phyloP scores from a whole-genome alignment of 2,888 invertebrate genomes.

The Frankliniella fusca region DNA sequence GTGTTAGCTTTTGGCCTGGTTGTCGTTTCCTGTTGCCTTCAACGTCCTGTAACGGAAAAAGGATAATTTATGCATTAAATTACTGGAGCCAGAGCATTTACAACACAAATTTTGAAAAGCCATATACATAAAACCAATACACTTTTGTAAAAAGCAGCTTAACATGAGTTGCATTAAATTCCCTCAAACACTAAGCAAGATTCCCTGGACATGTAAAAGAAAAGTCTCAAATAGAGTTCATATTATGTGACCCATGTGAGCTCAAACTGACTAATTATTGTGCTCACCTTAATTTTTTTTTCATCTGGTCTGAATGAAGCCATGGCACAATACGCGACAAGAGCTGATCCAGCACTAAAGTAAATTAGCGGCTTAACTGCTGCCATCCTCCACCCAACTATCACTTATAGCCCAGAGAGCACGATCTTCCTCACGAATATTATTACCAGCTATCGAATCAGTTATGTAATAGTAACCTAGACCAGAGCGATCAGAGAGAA shows the following conservation, averaged over 20 bases:
- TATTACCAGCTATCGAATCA: conserved; percentile 55
- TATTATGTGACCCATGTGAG: too few species aligned
- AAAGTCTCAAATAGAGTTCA: too few species aligned
- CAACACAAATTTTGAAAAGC: conserved; percentile 43
- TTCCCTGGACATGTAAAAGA: too few species aligned
- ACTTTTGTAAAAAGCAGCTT: background rate
- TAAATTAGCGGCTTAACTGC: conserved; percentile 51
- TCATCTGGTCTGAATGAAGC: conserved; percentile 27
- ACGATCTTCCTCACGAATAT: conserved; percentile 50
- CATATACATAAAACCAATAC: conserved; percentile 28
- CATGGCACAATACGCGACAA: conserved; percentile 44
- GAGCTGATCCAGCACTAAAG: conserved; percentile 49
- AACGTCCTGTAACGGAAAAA: background rate
- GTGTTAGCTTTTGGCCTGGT: background rate
- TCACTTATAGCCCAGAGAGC: conserved; percentile 48
- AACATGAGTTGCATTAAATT: too few species aligned
- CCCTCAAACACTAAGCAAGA: too few species aligned
- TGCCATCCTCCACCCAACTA: conserved; percentile 56
- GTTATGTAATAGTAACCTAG: conserved; percentile 62
- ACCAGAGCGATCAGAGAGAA: conserved; percentile 21
- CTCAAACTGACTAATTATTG: background rate
- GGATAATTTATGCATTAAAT: background rate
- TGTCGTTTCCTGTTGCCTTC: background rate
- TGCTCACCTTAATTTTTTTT: conserved; percentile 39
- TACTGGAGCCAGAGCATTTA: conserved; percentile 51